These are phyloP conservation scores for Leucosticte australis DNA, from an alignment of 2,113 vertebrate species.

Conservation along the genomic window DNA sequence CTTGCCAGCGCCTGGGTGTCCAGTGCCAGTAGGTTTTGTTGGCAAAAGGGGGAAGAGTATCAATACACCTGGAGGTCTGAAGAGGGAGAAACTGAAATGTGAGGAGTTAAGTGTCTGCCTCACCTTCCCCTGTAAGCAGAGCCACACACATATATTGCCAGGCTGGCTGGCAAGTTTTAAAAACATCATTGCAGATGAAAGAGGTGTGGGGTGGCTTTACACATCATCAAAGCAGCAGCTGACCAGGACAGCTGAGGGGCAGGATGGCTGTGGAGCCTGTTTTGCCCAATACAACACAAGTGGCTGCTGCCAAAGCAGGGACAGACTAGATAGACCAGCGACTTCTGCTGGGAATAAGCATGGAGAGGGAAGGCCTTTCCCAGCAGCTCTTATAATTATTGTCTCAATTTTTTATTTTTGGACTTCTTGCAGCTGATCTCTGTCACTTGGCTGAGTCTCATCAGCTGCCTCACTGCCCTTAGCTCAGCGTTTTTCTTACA, in stretches of 20 bases:
- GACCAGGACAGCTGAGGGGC: not conserved
- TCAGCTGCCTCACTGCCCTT: not conserved
- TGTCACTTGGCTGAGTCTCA: not conserved
- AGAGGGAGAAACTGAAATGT: not conserved
- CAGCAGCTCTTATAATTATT: not conserved
- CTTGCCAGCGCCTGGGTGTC: not conserved
- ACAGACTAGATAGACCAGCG: not conserved
- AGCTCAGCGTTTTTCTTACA: not conserved
- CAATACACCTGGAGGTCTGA: not conserved
- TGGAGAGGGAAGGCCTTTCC: not conserved
- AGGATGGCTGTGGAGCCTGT: not conserved
- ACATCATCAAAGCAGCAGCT: not conserved
- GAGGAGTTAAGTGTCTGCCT: not conserved
- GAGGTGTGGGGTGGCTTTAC: not conserved
- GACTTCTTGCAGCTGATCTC: not conserved
- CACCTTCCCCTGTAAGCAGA: not conserved
- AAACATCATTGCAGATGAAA: not conserved
- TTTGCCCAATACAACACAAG: accelerated
- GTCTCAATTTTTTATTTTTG: not conserved
- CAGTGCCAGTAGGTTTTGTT: not conserved
- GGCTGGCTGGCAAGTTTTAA: not conserved
- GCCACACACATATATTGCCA: not conserved
- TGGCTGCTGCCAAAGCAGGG: not conserved
- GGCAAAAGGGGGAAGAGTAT: accelerated
- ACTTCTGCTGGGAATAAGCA: not conserved